Base-by-base conservation (phyloP, 1,140 invertebrate genomes). In the Euwallacea fornicatus region DNA sequence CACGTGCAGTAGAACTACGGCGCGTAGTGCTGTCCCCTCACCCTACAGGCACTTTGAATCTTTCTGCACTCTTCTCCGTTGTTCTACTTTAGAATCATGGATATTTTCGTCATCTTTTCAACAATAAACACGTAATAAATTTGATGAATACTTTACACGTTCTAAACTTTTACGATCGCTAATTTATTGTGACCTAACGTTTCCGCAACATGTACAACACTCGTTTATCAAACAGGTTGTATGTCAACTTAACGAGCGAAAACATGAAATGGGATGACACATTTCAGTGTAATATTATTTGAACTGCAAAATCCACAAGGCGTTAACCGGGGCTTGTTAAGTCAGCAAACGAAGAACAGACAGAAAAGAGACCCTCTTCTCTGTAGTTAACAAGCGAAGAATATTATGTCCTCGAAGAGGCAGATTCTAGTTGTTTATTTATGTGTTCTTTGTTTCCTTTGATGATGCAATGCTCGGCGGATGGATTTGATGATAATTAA, bases 261-360 rank as follows among this genome's bases (percentile, higher is more conserved):
- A 59, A 59, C 56, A 59, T 33, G 56, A 59, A 41, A 59, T 59
- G 56, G 56, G 56, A 21, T 59, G 56, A 59, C 15, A 59, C 56
- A 59, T 59, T 56, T 50, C 46, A 50, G 46, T 50, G 46, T 50
- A 41, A 10, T 41, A 21, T 10, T 50, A 50, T 56, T 56, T 56
- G 54, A 56, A 15, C 16, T 59, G 56, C 42, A 50, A 41, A 59
- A 59, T 59, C 56, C 15, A 59, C 56, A 41, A 59, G 15, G 56
- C 56, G 15, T 59, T 59, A 50, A 50, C 46, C 46, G 46, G 46
- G 41, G 16, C 56, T 59, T 59, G 56, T 59, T 56, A 21, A 15
- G 54, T 15, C 54, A 50, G 46, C 13, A 50, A 50, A 13, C 13
- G 46, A 50, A 50, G 46, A 50, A 13, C 46, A 50, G 9, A 33